Base-by-base conservation (phyloP, 1,140 invertebrate genomes). In the Marisa cornuarietis region DNA sequence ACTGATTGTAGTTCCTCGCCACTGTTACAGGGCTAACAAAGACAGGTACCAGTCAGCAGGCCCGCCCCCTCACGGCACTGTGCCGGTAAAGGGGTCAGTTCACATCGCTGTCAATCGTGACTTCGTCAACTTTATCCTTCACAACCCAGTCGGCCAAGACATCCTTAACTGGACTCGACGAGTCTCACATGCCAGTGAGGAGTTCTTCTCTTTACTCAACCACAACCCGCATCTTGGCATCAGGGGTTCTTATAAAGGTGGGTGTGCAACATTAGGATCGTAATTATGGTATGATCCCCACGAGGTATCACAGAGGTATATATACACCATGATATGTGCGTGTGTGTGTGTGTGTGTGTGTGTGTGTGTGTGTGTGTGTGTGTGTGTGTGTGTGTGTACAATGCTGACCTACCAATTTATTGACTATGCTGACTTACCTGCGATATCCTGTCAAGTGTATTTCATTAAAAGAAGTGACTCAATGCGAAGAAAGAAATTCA, bases 21-120 rank as follows among this genome's bases (percentile, higher is more conserved):
- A 2, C 31, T 63, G 73, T 82, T 83, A 49, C 82, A 87, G 85
- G 73, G 83, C 84, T 0, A 83, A 84, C 63, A 81, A 62, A 49
- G 49, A 76, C 11, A 63, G 84, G 26, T 86, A 82, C 82, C 72
- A 52, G 22, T 58, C 75, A 18, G 80, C 83, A 0, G 79, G 78
- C 18, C 18, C 51, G 24, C 75, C 84, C 13, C 88, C 88, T 18
- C 80, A 84, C n/a, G 71, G 76, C n/a, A 85, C 88, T 62, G 77
- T 61, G 18, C 78, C 87, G 10, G 78, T 83, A 1, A 90, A 90
- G 81, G 88, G 88, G 2, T 85, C 80, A n/a, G 85, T 86, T 0
- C 89, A 88, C 80, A 82, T 88, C 24, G 77, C 81, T 14, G 83
- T 86, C 5, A 83, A 74, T 61, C 76, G 87, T 62, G 79, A 72